Evolutionary conservation across 1,140 invertebrate species (phyloP).

Genomic region (Harlomillsia oculata): DNA sequence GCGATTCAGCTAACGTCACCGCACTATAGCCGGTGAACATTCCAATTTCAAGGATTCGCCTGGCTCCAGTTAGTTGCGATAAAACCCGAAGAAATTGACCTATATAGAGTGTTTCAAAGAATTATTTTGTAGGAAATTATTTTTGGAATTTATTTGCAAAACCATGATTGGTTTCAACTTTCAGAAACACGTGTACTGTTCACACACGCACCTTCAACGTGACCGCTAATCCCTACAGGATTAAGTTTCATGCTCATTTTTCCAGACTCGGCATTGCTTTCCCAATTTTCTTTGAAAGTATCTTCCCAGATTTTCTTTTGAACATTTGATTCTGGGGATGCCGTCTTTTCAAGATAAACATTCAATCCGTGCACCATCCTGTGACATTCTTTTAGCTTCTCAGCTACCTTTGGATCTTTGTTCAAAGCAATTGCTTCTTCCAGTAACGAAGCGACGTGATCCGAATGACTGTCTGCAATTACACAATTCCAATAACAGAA

Average conservation of each 20-base stretch:
- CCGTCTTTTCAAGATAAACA: background rate
- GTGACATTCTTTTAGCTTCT: background rate
- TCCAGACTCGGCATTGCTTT: background rate
- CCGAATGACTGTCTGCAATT: background rate
- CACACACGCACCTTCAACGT: slow-evolving; percentile 1
- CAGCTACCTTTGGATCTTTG: background rate
- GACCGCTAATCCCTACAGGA: background rate
- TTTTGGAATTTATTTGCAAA: too few relatives aligned
- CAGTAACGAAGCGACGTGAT: background rate
- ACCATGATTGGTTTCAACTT: too few relatives aligned
- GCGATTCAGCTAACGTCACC: slow-evolving; percentile 21
- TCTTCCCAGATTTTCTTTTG: slow-evolving; percentile 11
- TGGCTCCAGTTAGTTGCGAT: slow-evolving; percentile 15
- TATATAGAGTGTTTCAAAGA: too few relatives aligned
- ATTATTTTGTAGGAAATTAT: too few relatives aligned
- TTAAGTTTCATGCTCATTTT: background rate
- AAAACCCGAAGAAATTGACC: slow-evolving; percentile 24
- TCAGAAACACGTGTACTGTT: too few relatives aligned
- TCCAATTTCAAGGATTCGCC: slow-evolving; percentile 30
- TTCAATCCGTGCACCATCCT: background rate
- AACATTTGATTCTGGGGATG: background rate
- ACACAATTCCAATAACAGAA: too few relatives aligned
- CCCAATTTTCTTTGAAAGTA: slow-evolving; percentile 8
- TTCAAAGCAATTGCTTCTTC: background rate
- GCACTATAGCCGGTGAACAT: slow-evolving; percentile 31